phyloP scores from a whole-genome alignment of 2,888 invertebrate species.

The Dynastes hyllus region DNA sequence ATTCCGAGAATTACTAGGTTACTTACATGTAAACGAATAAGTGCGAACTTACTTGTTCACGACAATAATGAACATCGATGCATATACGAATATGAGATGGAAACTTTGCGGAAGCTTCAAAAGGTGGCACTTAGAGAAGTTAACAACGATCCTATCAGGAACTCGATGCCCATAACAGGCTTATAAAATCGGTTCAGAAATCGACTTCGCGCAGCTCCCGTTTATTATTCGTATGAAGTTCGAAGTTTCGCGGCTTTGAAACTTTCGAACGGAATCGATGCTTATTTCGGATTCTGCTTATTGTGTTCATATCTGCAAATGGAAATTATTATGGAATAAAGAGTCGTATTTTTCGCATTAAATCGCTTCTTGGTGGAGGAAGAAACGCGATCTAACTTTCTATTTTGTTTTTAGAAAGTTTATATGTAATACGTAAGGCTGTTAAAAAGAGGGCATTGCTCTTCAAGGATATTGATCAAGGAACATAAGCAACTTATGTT shows the following conservation, averaged over 20 bases:
- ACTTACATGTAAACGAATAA: neutral
- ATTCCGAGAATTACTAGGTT: too few species aligned
- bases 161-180: constrained; percentile 30
- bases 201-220: constrained; percentile 26
- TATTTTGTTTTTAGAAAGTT: neutral
- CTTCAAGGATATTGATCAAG: too few species aligned
- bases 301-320: constrained; percentile 41
- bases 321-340: constrained; percentile 31
- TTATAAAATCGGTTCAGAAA: constrained; percentile 38
- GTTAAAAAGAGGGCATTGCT: too few species aligned
- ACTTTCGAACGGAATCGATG: constrained; percentile 37
- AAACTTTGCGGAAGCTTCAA: constrained; percentile 11
- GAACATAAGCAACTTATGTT: too few species aligned
- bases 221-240: constrained; percentile 45
- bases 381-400: neutral
- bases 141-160: constrained; percentile 33
- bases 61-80: constrained; percentile 25
- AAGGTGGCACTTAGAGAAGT: constrained; percentile 42
- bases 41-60: neutral
- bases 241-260: constrained; percentile 31
- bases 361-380: neutral
- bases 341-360: constrained; percentile 1
- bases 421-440: too few species aligned
- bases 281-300: constrained; percentile 30
- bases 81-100: constrained; percentile 13